Evolutionary conservation across 2,888 invertebrate species (phyloP).

Genomic region (Kryphioiulus occultus): DNA sequence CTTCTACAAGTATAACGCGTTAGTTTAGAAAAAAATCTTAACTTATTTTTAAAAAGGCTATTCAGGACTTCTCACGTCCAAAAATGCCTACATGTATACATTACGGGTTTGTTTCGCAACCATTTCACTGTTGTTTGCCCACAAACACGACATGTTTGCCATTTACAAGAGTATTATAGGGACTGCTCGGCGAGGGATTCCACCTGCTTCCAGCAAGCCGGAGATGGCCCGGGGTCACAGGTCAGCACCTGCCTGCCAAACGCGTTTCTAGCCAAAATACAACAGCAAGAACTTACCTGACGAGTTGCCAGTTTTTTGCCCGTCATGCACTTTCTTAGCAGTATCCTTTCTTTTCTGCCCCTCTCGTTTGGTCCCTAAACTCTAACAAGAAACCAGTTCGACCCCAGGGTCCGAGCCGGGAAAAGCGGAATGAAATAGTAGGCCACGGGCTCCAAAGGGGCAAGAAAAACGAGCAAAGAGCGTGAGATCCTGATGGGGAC

Average conservation of each 20-base stretch:
- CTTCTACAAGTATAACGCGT: too few species aligned
- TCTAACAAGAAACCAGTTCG: neutral
- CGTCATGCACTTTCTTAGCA: neutral
- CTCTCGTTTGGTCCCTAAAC: neutral
- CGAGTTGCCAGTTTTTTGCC: neutral
- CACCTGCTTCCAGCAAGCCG: neutral
- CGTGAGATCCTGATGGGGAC: neutral
- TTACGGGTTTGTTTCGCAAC: too few species aligned
- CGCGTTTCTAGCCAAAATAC: constrained; percentile 11
- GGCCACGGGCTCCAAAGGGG: neutral
- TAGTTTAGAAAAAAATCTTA: too few species aligned
- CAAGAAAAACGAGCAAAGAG: constrained; percentile 23
- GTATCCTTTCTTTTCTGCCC: constrained; percentile 16
- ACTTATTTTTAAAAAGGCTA: too few species aligned
- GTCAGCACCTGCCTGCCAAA: constrained; percentile 39
- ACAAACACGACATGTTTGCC: constrained; percentile 24
- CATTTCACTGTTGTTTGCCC: neutral
- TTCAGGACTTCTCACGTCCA: too few species aligned
- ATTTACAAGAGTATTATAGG: neutral
- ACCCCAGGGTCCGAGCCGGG: neutral
- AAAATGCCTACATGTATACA: too few species aligned
- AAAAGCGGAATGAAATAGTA: neutral
- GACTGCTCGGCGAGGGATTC: neutral
- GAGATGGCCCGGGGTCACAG: neutral
- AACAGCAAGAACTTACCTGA: constrained; percentile 33